Percentiles rank a stretch among this genome's conserved stretches.
Conservation (phyloP, 2,113 vertebrate genomes). For the Ardeotis arabs region DNA sequence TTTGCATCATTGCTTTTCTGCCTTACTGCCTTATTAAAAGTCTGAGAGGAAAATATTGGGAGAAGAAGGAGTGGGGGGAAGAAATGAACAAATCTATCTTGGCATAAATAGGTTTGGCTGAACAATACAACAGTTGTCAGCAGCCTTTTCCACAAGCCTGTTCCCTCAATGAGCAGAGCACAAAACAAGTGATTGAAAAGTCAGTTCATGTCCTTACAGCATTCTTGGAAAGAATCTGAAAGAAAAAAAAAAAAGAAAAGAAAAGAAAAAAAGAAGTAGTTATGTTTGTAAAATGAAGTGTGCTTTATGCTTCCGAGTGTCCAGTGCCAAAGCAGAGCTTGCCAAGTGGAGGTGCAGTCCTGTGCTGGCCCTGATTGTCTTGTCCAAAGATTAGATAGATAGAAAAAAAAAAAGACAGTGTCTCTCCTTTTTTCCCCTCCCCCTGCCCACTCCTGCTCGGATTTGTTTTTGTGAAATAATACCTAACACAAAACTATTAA, state of each 20-base stretch:
- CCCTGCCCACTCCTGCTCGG: neutral
- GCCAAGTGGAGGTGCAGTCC: neutral
- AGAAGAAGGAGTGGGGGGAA: neutral
- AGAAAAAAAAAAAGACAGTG: neutral
- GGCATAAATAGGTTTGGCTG: slow-evolving; percentile 8
- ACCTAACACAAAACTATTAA: neutral
- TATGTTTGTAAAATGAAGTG: neutral
- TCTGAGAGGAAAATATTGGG: slow-evolving; percentile 26
- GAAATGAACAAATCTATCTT: slow-evolving; percentile 7
- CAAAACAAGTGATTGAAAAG: slow-evolving; percentile 28
- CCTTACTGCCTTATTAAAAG: slow-evolving; percentile 3
- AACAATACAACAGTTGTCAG: slow-evolving; percentile 9
- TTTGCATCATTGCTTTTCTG: slow-evolving; percentile 28
- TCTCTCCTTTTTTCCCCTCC: neutral
- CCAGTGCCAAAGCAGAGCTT: neutral
- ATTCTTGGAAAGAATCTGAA: slow-evolving; percentile 20
- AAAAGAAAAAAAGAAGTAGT: neutral
- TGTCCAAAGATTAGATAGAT: neutral
- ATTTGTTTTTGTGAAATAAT: neutral
- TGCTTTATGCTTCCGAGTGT: neutral
- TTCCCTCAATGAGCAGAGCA: neutral
- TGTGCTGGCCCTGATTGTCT: neutral
- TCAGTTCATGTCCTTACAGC: neutral
- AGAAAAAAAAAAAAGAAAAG: neutral
- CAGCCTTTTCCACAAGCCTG: neutral